These are phyloP conservation scores for Ceratina australensis DNA, from an alignment of 1,140 invertebrate genomes.

Conservation along the genomic window DNA sequence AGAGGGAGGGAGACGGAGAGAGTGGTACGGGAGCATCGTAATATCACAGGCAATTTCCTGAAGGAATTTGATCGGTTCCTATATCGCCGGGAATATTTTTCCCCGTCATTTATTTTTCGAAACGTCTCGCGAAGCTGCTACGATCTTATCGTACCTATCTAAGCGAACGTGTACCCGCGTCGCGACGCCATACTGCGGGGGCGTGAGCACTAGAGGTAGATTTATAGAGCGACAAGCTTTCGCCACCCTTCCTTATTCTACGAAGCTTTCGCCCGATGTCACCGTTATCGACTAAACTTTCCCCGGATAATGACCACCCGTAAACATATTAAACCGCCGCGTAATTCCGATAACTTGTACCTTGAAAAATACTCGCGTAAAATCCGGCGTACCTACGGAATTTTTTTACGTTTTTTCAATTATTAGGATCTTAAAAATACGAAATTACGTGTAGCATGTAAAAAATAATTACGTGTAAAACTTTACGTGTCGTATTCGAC, in stretches of 20 bases:
- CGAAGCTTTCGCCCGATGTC: slow-evolving; percentile 5
- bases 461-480: too few species aligned
- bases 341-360: too few species aligned
- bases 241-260: not conserved
- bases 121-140: slow-evolving; percentile 64
- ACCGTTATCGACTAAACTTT: not conserved
- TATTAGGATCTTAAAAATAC: too few species aligned
- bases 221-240: slow-evolving; percentile 44
- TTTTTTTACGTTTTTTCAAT: too few species aligned
- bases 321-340: too few species aligned
- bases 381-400: too few species aligned
- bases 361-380: too few species aligned
- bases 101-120: slow-evolving; percentile 68
- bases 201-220: slow-evolving; percentile 14
- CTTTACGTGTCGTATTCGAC: too few species aligned
- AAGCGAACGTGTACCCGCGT: slow-evolving; percentile 13
- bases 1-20: slow-evolving; percentile 4
- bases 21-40: slow-evolving; percentile 61
- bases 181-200: not conserved
- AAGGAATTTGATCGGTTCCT: slow-evolving; percentile 71
- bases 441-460: too few species aligned
- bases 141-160: slow-evolving; percentile 47
- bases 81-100: slow-evolving; percentile 68
- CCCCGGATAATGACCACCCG: too few species aligned
- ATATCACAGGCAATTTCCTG: slow-evolving; percentile 73